Evolutionary conservation across 2,113 vertebrate species (phyloP).

Genomic region (Oncorhynchus masou): DNA sequence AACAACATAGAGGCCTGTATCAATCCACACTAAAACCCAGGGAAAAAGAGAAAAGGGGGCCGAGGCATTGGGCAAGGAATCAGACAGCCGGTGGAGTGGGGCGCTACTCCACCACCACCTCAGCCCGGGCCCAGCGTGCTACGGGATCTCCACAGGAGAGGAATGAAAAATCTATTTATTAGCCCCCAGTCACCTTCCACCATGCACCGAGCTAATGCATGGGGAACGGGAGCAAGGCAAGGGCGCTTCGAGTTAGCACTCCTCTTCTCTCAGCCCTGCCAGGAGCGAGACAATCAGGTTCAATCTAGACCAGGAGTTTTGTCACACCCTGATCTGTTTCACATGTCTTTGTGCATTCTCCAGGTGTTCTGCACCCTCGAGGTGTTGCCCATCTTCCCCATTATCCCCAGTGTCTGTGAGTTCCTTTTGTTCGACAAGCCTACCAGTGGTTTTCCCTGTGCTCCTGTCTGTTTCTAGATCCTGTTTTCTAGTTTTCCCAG

Average conservation of each 20-base stretch:
- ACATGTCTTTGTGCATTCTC: no score
- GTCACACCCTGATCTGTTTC: no score
- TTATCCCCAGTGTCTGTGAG: no score
- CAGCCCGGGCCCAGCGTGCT: slow-evolving; percentile 8
- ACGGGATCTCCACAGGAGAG: neutral
- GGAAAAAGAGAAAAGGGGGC: slow-evolving; percentile 18
- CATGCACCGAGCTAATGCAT: neutral
- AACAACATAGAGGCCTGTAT: neutral
- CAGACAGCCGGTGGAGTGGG: slow-evolving; percentile 23
- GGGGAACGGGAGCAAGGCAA: neutral
- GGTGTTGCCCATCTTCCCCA: no score
- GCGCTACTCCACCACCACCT: neutral
- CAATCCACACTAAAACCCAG: neutral
- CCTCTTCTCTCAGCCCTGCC: neutral
- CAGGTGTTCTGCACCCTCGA: neutral
- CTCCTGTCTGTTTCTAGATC: no score
- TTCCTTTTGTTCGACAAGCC: no score
- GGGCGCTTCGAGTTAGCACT: neutral
- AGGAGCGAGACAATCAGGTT: neutral
- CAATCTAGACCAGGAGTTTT: neutral
- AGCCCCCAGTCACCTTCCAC: slow-evolving; percentile 11
- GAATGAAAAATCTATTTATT: slow-evolving; percentile 47
- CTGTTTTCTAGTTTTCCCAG: no score
- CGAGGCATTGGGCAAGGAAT: slow-evolving; percentile 28
- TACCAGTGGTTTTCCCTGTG: no score